Conservation (phyloP, 2,113 vertebrate species). For the Poeciliopsis prolifica region DNA sequence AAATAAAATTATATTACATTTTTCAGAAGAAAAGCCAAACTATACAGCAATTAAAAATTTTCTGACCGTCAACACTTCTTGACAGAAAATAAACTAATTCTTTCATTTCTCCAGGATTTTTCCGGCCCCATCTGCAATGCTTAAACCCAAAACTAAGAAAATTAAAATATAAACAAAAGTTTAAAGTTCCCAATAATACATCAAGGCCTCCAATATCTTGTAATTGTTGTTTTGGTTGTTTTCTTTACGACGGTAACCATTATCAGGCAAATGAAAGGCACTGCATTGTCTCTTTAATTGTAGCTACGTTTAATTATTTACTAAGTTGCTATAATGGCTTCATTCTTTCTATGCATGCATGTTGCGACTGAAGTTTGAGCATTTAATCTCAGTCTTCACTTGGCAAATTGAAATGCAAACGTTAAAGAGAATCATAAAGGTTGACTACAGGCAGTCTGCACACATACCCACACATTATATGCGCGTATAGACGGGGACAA, state of each 20-base stretch:
- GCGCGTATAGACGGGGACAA: slow-evolving; percentile 44
- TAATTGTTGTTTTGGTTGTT: neutral
- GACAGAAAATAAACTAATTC: slow-evolving; percentile 3
- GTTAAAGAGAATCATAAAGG: slow-evolving; percentile 17
- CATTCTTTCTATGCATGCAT: neutral
- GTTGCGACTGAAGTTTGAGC: neutral
- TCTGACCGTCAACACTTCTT: slow-evolving; percentile 2
- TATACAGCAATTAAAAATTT: neutral
- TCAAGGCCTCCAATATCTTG: neutral
- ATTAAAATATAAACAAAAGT: neutral
- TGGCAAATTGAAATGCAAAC: slow-evolving; percentile 6
- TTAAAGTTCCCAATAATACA: neutral
- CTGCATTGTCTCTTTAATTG: neutral
- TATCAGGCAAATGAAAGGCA: slow-evolving; percentile 14
- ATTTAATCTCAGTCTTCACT: neutral
- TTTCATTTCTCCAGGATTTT: neutral
- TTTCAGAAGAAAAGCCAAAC: neutral
- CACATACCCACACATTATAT: slow-evolving; percentile 10
- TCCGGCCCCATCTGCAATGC: too few species aligned
- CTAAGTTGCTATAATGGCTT: neutral
- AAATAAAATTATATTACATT: neutral
- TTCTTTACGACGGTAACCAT: neutral
- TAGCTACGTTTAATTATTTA: neutral
- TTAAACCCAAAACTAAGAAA: neutral
- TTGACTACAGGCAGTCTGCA: slow-evolving; percentile 5